Evolutionary conservation across 2,888 invertebrate species (phyloP), one percentile per base, ranked within the genome.

Genomic region (Aplocera efformata): DNA sequence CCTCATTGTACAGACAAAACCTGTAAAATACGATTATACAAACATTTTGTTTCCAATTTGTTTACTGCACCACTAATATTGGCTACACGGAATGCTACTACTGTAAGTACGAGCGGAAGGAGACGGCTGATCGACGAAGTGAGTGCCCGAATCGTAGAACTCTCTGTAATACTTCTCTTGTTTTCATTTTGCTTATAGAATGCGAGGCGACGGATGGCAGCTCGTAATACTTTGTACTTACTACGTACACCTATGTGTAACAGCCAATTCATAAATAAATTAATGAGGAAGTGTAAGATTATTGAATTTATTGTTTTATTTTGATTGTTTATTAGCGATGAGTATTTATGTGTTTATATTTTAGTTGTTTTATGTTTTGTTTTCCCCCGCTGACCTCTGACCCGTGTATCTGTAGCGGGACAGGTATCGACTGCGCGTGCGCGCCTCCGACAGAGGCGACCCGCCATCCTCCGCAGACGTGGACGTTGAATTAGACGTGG

Each of bases 401-500:
- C 91, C 91, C 91, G 51, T 92, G 91, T 92, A 92, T 92, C 81
- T 90, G 90, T 94, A 97, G 97, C 95, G 96, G 91, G 97, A 96
- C 92, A 95, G 94, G 92, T 97, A 97, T 91, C 95, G 95, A 83
- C 94, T 98, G 90, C 94, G 94, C 90, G 98, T 98, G 86, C 95
- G 95, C 90, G 98, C 98, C 88, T 96, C 96, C 85, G 98, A 98
- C 93, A 93, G 94, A 90, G 98, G 98, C 85, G 92, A 91, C 83
- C 95, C 95, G 84, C 94, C 95, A 83, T 94, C 96, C 89, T 94
- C 93, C 89, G 96, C 97, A 89, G 96, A 96, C 90, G 98, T 97
- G 90, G 96, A 96, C 90, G 97, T 98, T 90, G 95, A 96, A 89
- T 95, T 98, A 92, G 97, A 96, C 92, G 97, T 98, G 90, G 98